Percentiles rank a stretch among this genome's conserved stretches.
phyloP scores from a whole-genome alignment of 2,888 invertebrate genomes.

The Netelia inedita region DNA sequence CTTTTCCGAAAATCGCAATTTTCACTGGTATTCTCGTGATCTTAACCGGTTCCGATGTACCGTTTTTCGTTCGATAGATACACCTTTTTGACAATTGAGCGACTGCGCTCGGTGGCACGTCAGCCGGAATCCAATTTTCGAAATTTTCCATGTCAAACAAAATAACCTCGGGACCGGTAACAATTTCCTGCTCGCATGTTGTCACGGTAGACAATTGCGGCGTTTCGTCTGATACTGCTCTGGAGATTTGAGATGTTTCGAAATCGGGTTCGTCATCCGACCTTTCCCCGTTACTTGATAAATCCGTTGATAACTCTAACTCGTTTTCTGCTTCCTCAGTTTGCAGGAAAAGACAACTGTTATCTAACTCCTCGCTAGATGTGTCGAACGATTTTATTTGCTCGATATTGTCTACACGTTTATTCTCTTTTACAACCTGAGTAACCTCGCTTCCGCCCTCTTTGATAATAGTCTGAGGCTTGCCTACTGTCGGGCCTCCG shows the following conservation, averaged over 20 bases:
- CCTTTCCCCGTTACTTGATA: neutral
- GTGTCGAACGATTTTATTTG: neutral
- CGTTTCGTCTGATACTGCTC: neutral
- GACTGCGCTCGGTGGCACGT: neutral
- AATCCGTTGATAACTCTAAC: neutral
- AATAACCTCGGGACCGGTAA: neutral
- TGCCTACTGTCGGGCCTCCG: conserved; percentile 32
- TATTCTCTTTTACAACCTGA: neutral
- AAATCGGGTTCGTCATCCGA: neutral
- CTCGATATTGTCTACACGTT: neutral
- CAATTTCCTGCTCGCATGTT: neutral
- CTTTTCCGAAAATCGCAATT: conserved; percentile 31
- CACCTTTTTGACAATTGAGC: neutral
- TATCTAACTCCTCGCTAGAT: neutral
- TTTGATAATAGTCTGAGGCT: conserved; percentile 29
- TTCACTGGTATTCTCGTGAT: conserved; percentile 25
- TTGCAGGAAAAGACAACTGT: neutral
- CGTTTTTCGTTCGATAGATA: conserved; percentile 21
- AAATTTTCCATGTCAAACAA: neutral
- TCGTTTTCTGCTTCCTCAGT: neutral
- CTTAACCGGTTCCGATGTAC: neutral
- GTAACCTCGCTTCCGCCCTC: conserved; percentile 33
- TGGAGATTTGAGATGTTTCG: neutral
- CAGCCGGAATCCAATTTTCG: neutral
- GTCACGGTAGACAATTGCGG: neutral